Evolutionary conservation across 1,140 invertebrate species (phyloP), one percentile per base, ranked within the genome.

Genomic region (Aphidius ervi): DNA sequence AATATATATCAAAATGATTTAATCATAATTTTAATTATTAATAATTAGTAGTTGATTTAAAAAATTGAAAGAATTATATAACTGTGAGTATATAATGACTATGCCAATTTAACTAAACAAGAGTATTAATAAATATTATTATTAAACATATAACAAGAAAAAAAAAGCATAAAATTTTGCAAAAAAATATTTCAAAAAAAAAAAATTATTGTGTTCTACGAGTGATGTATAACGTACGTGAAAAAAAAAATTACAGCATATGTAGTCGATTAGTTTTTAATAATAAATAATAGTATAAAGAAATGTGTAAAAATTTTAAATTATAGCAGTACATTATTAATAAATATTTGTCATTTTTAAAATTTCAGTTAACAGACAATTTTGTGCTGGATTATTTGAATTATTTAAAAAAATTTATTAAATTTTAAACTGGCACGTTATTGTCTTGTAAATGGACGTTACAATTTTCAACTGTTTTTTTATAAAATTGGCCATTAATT

Each of bases 21-120:
- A 73, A 71, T 55, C 62, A 69, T 74, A 73, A 73, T 72, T 72
- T 69, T 71, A 73, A 70, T 69, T 63, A 56, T 71, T 31, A 31
- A 73, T 73, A 74, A 74, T 70, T 71, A 74, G 74, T 62, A 67
- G 54, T 66, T 67, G 58, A 71, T 67, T 67, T 60, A 61, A 67
- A 61, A 47, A 56, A 67, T 67, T 64, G 63, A 71, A 67, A 31
- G 54, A 67, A 58, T 67, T 65, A 65, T 64, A 69, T 65, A 63
- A 66, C 66, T 70, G 69, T 67, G 67, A 72, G 67, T 68, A 68
- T 65, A 61, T 59, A 66, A 67, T 69, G 23, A 31, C 23, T 67
- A 69, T 65, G 69, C 69, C 67, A 71, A 70, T 73, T 31, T 68
- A 68, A 65, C 58, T 65, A 64, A 70, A 69, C 62, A 64, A 63